A percentile compares a stretch with the other conserved stretches of the same genome.
phyloP scores from a whole-genome alignment of 2,113 vertebrate genomes.

The Condylura cristata region DNA sequence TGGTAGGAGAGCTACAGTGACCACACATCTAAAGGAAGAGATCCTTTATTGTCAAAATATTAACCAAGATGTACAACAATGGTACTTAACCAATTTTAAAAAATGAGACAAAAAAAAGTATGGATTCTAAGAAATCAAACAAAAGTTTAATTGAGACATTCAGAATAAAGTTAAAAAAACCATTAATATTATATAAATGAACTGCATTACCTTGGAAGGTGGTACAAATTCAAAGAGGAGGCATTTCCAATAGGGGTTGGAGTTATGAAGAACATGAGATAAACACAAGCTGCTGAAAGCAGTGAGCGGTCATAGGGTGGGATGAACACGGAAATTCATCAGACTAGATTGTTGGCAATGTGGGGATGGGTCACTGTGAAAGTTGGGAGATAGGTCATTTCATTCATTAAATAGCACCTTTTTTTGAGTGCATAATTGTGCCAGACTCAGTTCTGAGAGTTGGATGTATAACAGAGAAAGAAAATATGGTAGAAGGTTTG shows the following conservation, averaged over 20 bases:
- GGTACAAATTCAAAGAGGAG: not conserved
- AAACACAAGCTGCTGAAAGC: not conserved
- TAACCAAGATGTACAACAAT: no score
- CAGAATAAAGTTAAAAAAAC: not conserved
- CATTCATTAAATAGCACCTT: not conserved
- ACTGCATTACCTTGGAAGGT: not conserved
- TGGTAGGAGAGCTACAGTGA: no score
- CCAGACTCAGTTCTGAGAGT: not conserved
- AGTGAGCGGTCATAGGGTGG: not conserved
- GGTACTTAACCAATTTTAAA: no score
- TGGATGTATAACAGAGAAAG: not conserved
- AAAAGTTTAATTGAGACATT: not conserved
- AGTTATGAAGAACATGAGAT: not conserved
- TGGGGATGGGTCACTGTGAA: not conserved
- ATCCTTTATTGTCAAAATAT: no score
- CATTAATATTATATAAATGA: not conserved
- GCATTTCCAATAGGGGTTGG: not conserved
- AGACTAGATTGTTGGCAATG: not conserved
- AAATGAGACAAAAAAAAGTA: not conserved
- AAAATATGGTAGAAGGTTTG: not conserved
- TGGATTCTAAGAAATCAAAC: not conserved
- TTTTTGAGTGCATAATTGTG: not conserved
- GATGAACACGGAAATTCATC: not conserved
- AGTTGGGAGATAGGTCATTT: not conserved
- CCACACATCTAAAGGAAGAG: no score